Conservation (phyloP, 2,113 vertebrate species). For the Eublepharis macularius region DNA sequence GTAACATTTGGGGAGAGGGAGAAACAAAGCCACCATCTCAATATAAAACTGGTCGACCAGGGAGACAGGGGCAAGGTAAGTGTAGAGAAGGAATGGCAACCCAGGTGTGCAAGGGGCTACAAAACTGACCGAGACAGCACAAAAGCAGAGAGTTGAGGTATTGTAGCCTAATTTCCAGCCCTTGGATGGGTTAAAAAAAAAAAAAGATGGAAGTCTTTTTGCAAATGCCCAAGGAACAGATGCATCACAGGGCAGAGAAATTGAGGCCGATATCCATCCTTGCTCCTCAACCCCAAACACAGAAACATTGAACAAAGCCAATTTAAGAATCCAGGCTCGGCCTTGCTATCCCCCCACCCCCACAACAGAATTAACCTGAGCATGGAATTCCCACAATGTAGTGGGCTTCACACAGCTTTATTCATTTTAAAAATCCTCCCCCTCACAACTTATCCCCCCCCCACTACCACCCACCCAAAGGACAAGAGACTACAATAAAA, state of each 20-base stretch:
- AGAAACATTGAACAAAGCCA: neutral
- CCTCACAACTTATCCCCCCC: neutral
- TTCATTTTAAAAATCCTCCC: neutral
- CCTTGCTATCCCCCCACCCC: neutral
- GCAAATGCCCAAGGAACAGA: neutral
- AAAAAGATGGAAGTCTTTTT: no score
- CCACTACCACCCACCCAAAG: neutral
- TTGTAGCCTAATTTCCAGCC: neutral
- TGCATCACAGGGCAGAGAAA: neutral
- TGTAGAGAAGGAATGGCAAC: no score
- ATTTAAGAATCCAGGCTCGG: neutral
- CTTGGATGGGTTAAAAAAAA: no score
- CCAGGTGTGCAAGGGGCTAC: neutral
- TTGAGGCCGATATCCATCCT: no score
- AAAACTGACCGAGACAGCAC: neutral
- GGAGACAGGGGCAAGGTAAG: neutral
- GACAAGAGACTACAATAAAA: neutral
- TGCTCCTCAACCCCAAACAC: neutral
- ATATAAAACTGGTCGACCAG: no score
- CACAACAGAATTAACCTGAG: constrained; percentile 21
- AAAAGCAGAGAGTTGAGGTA: neutral
- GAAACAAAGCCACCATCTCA: neutral
- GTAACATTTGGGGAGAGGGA: neutral
- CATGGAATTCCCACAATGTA: neutral
- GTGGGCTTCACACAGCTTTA: neutral